Evolutionary conservation across 1,140 invertebrate genomes (phyloP), one percentile per base, ranked within the genome.

Genomic region (Microplitis demolitor): DNA sequence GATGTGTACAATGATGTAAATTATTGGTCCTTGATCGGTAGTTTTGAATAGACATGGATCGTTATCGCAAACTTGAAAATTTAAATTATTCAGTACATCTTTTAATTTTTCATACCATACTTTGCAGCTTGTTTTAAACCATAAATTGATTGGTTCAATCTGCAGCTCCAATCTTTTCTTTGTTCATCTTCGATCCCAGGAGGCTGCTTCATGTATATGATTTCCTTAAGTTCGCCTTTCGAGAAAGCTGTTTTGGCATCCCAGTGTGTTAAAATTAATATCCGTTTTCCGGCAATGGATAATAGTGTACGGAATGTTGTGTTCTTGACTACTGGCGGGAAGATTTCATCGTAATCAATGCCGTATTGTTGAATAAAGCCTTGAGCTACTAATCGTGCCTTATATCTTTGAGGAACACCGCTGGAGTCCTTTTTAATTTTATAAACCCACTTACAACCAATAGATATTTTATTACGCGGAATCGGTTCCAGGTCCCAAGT

Each of bases 241-340:
- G 84, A 74, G 73, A 82, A 87, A 16, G 84, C 85, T n/a, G 83
- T 86, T 16, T 70, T 77, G 34, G 85, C 80, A 77, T 85, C 83
- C 45, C 84, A 73, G 74, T 83, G 79, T 13, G 0, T 69, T 16
- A 16, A 34, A 35, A 50, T n/a, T 35, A 63, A 56, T 33, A 45
- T 63, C 33, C 1, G 14, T 13, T 67, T 50, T 11, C 39, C 58
- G 8, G 34, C 24, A n/a, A 35, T 34, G 6, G 14, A 31, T 31
- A 62, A 35, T 11, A 35, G 8, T 35, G n/a, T 11, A n/a, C 60
- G 31, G 3, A 62, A 62, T 62, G 60, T 62, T 37, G 60, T 34
- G 24, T 62, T 9, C 2, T 33, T 11, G 4, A 62, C 33, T 13
- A 37, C 60, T n/a, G 60, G 60, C 2, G 33, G 3, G n/a, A 35